phyloP scores from a whole-genome alignment of 2,113 vertebrate genomes.

The Cyprinodon tularosa region DNA sequence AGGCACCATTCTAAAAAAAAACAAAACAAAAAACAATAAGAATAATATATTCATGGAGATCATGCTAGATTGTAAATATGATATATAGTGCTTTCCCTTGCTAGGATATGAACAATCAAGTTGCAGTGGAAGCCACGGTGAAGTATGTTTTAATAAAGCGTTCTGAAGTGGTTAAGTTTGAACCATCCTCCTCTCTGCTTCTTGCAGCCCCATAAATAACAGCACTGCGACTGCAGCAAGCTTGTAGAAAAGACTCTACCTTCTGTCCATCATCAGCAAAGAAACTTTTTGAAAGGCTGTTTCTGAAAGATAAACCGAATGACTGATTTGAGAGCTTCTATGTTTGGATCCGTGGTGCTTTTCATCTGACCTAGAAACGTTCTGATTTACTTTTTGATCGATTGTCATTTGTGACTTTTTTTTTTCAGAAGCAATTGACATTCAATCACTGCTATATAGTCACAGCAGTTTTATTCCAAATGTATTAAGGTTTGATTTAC shows the following conservation, averaged over 20 bases:
- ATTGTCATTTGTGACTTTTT: conserved; percentile 69
- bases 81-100: conserved; percentile 65
- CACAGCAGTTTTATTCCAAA: conserved; percentile 56
- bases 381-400: conserved; percentile 59
- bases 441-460: conserved; percentile 63
- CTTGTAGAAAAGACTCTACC: conserved; percentile 26
- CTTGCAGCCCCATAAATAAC: conserved; percentile 48
- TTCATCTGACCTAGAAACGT: conserved; percentile 52
- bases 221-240: conserved; percentile 20
- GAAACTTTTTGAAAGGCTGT: conserved; percentile 26
- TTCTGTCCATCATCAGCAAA: conserved; percentile 46
- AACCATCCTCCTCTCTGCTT: conserved; percentile 41
- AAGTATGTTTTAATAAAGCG: conserved; percentile 75
- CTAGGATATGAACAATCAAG: conserved; percentile 67
- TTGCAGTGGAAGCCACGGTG: conserved; percentile 61
- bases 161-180: conserved; percentile 48
- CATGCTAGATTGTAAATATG: conserved; percentile 46
- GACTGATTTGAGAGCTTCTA: conserved; percentile 26
- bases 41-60: conserved; percentile 68
- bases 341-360: conserved; percentile 28
- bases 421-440: conserved; percentile 71
- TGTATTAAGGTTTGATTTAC: conserved; percentile 65
- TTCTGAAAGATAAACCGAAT: conserved; percentile 37
- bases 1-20: conserved; percentile 42
- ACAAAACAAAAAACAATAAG: conserved; percentile 62